Evolutionary conservation across 2,888 invertebrate genomes (phyloP), one percentile per base, ranked within the genome.

Genomic region (Drosophila pseudotalamancana): DNA sequence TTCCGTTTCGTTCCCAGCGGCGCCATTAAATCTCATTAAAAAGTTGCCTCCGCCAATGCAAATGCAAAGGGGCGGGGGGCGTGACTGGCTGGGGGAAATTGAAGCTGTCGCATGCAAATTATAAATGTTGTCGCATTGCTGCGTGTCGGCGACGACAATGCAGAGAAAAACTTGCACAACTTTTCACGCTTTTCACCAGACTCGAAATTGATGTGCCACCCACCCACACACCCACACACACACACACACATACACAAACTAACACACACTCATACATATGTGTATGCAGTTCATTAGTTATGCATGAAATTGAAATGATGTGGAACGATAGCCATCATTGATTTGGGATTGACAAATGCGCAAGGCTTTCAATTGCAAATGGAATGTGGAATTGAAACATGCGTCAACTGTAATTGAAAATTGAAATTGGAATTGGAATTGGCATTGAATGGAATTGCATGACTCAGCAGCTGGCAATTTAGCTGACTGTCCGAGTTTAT

Each of bases 1-100:
- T 37, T 34, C 46, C 34, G 43, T 34, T 46, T 25, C 59, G 56
- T 25, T 86, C 83, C 83, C 83, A 74, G 74, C 54, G 87, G 83
- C 84, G 77, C 78, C 83, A 81, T 83, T 83, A 78, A 86, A 86
- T 83, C 83, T 81, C 74, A 83, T 86, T 86, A 83, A 74, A 83
- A 83, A 83, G 84, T 86, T 83, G 60, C 42, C 70, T 63, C 70
- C 75, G 63, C 25, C 49, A 25, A 21, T 51, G 42, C 60, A 67
- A 67, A 50, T 50, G 35, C 50, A n/a, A n/a, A n/a, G 71, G 35
- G 31, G 8, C 8, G 29, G 29, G 29, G 43, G 43, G 29, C 29
- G 34, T 31, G 56, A 29, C 29, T 23, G 16, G 16, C n/a, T 21
- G 12, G n/a, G 19, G 40, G 14, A 21, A 21, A 18, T 40, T 29